Conservation (phyloP, 2,113 vertebrate species). For the Notarius quadriscutis region DNA sequence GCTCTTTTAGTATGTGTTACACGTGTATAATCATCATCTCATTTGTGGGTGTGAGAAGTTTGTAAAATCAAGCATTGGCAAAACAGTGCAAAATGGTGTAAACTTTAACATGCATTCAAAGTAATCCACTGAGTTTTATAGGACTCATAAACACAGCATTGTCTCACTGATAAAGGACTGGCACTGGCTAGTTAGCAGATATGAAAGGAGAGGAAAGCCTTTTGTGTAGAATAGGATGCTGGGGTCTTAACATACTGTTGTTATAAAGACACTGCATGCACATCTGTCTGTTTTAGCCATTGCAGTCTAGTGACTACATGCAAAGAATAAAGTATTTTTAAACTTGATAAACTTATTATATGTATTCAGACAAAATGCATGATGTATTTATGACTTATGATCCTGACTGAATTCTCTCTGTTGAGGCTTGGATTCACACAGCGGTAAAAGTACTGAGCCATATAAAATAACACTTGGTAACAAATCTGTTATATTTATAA, state of each 20-base stretch:
- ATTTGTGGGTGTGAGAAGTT: neutral
- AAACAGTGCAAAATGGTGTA: slow-evolving; percentile 32
- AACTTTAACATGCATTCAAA: slow-evolving; percentile 30
- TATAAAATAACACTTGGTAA: neutral
- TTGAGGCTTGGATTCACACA: neutral
- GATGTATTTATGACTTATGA: neutral
- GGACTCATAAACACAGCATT: slow-evolving; percentile 40
- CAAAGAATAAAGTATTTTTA: neutral
- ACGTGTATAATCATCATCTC: neutral
- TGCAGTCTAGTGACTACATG: neutral
- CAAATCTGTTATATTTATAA: neutral
- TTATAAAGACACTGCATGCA: slow-evolving; percentile 19
- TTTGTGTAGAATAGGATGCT: slow-evolving; percentile 23
- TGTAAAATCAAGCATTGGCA: slow-evolving; percentile 4
- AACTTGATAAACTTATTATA: neutral
- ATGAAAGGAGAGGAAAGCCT: slow-evolving; percentile 37
- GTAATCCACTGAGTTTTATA: slow-evolving; percentile 39
- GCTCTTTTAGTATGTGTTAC: neutral
- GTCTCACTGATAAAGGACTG: slow-evolving; percentile 23
- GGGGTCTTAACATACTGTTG: slow-evolving; percentile 29
- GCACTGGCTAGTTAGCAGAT: slow-evolving; percentile 14
- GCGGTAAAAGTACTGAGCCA: neutral
- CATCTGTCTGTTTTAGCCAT: slow-evolving; percentile 5
- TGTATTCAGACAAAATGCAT: neutral
- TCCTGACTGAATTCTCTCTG: no score